phyloP scores from a whole-genome alignment of 1,140 invertebrate genomes.

The Cepaea nemoralis region DNA sequence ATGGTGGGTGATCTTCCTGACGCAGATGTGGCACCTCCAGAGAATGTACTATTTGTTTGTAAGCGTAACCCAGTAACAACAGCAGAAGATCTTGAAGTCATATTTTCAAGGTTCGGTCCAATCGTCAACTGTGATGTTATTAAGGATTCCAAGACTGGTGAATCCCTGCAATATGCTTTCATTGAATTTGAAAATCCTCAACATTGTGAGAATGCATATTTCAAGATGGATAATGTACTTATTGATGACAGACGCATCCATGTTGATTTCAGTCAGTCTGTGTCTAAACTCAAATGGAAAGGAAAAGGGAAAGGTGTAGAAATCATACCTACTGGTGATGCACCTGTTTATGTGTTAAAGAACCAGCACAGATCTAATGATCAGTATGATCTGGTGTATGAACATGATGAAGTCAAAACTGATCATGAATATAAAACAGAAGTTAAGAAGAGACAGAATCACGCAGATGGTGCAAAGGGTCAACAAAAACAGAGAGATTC shows the following conservation, averaged over 20 bases:
- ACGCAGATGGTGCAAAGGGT: too few relatives aligned
- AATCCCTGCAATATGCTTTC: conserved; percentile 99
- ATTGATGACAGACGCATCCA: conserved; percentile 99
- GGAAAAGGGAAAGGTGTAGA: conserved; percentile 45
- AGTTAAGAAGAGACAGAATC: too few relatives aligned
- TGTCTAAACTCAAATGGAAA: conserved; percentile 79
- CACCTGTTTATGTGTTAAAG: conserved; percentile 58
- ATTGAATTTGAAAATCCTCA: conserved; percentile 97
- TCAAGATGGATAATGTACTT: conserved; percentile 99
- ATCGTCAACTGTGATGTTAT: conserved; percentile 92
- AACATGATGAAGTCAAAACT: too few relatives aligned
- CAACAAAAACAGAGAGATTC: too few relatives aligned
- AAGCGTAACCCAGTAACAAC: conserved; percentile 99
- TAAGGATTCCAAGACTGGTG: conserved; percentile 89
- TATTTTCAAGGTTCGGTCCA: conserved; percentile 82
- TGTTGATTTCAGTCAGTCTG: conserved; percentile 99
- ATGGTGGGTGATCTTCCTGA: conserved; percentile 98
- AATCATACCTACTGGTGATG: conserved; percentile 40
- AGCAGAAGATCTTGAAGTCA: conserved; percentile 97
- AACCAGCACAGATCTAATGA: conserved; percentile 52
- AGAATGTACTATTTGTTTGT: conserved; percentile 99
- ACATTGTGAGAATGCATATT: conserved; percentile 97
- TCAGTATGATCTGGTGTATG: too few relatives aligned
- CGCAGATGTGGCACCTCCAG: conserved; percentile 96
- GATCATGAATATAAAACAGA: too few relatives aligned